phyloP scores from a whole-genome alignment of 2,888 invertebrate species.

The Thymelicus sylvestris region DNA sequence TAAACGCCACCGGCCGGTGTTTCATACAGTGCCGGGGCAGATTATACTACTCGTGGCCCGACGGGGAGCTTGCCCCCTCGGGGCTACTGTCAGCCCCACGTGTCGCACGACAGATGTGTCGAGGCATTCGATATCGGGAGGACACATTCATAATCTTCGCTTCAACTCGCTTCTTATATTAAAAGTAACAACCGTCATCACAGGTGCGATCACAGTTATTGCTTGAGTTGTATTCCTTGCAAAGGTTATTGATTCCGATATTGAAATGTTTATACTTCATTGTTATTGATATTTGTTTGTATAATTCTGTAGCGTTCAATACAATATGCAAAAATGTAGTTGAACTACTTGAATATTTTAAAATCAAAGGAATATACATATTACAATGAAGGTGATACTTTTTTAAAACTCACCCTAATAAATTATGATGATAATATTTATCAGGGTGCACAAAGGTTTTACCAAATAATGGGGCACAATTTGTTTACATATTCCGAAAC shows the following conservation, averaged over 20 bases:
- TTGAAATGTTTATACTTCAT: slow-evolving; percentile 4
- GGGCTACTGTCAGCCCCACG: slow-evolving; percentile 78
- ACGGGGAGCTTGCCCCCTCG: slow-evolving; percentile 51
- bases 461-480: not conserved
- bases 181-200: slow-evolving; percentile 68
- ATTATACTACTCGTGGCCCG: slow-evolving; percentile 78
- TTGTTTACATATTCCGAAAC: not conserved
- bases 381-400: no score
- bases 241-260: slow-evolving; percentile 13
- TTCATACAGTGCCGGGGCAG: slow-evolving; percentile 82
- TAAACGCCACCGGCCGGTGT: slow-evolving; percentile 83
- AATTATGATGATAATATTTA: no score
- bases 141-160: slow-evolving; percentile 83
- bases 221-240: slow-evolving; percentile 30
- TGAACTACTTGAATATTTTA: not conserved
- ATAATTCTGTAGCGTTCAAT: not conserved
- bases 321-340: not conserved
- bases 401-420: no score
- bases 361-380: not conserved
- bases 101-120: slow-evolving; percentile 81
- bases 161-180: slow-evolving; percentile 79
- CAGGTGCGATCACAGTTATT: slow-evolving; percentile 60
- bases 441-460: no score
- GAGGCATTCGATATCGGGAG: slow-evolving; percentile 83
- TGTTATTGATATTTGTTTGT: not conserved